Evolutionary conservation across 2,113 vertebrate genomes (phyloP).

Genomic region (Amblyornis subalaris): DNA sequence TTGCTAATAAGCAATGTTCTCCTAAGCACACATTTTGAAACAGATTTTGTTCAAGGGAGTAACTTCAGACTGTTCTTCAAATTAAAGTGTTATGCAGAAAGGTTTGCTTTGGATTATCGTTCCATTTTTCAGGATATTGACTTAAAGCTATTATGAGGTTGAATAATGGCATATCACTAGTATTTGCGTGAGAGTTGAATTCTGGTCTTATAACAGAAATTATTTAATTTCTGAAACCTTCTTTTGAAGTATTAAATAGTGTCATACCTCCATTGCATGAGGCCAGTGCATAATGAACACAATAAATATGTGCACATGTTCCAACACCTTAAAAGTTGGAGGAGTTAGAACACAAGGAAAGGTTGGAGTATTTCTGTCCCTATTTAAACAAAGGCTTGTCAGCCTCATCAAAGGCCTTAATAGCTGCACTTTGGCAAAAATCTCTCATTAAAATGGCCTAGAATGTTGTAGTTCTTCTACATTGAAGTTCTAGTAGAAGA

Average conservation of each 20-base stretch:
- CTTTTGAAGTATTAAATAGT: neutral
- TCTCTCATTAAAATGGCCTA: neutral
- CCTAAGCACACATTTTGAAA: neutral
- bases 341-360: neutral
- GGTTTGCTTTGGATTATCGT: neutral
- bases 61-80: neutral
- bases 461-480: neutral
- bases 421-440: neutral
- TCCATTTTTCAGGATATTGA: neutral
- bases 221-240: neutral
- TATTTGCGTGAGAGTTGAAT: neutral
- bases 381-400: neutral
- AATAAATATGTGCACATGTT: neutral
- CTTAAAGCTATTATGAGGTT: neutral
- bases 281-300: neutral
- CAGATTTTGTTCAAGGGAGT: neutral
- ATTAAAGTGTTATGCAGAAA: neutral
- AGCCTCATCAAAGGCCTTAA: neutral
- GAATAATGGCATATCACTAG: neutral
- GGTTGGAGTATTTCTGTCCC: neutral
- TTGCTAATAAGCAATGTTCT: neutral
- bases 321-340: neutral
- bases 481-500: neutral
- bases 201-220: neutral
- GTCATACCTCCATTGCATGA: neutral